Percentiles rank a stretch among this genome's conserved stretches.
phyloP scores from a whole-genome alignment of 2,113 vertebrate genomes.

The Cervus canadensis region DNA sequence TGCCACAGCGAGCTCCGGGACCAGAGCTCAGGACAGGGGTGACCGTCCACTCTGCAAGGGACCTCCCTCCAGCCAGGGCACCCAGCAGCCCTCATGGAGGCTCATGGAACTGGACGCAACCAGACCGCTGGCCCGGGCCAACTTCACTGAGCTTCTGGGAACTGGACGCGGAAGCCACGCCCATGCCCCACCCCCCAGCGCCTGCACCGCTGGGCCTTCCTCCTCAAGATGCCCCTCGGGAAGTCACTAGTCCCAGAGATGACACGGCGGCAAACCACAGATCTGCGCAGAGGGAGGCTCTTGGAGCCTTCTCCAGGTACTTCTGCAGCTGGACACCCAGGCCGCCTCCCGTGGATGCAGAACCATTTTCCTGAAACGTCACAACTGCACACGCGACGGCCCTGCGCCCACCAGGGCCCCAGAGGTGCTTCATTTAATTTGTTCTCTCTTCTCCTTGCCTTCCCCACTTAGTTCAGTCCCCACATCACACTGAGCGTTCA shows the following conservation, averaged over 20 bases:
- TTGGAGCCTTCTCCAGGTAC: rapidly evolving
- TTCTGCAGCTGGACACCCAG: rapidly evolving
- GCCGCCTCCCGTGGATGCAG: background rate
- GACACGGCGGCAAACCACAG: background rate
- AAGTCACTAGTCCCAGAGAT: background rate
- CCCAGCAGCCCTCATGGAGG: rapidly evolving
- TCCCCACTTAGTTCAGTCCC: background rate
- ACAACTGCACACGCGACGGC: background rate
- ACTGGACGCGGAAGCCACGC: rapidly evolving
- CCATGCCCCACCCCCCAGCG: rapidly evolving
- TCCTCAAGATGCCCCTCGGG: background rate
- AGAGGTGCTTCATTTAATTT: background rate
- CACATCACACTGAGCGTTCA: background rate
- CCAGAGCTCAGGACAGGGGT: background rate
- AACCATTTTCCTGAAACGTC: background rate
- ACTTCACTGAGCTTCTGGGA: too few relatives aligned
- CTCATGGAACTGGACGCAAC: background rate
- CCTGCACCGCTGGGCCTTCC: rapidly evolving
- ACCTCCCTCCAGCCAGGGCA: too few relatives aligned
- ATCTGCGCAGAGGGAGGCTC: rapidly evolving
- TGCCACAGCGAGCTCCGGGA: background rate
- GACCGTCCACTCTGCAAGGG: rapidly evolving
- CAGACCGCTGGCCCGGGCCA: rapidly evolving
- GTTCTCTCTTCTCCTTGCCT: background rate
- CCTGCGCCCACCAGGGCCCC: background rate